A percentile compares a stretch with the other conserved stretches of the same genome.
These are phyloP conservation scores for Stenchaetothrips biformis DNA, from an alignment of 2,888 invertebrate genomes.

Conservation along the genomic window DNA sequence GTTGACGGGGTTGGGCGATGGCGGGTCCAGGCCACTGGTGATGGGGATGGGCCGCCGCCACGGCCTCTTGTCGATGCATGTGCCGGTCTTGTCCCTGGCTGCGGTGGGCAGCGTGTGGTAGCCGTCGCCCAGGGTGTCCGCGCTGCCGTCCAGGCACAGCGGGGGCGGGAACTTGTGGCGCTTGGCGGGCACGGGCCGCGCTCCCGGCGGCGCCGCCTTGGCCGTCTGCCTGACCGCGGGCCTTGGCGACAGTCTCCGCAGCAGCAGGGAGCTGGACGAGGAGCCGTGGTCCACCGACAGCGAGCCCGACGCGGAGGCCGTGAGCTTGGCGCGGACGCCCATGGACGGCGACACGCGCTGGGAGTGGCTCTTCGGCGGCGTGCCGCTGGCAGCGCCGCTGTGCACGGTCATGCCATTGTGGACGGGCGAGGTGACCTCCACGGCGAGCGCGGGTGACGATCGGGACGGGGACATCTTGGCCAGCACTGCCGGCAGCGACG, in stretches of 20 bases:
- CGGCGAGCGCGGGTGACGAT: constrained; percentile 11
- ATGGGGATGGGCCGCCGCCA: constrained; percentile 5
- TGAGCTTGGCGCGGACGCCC: constrained; percentile 5
- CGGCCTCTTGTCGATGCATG: neutral
- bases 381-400: neutral
- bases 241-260: constrained; percentile 26
- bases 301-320: neutral
- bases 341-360: constrained; percentile 17
- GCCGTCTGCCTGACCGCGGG: constrained; percentile 34
- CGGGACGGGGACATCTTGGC: constrained; percentile 9
- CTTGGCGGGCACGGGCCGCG: constrained; percentile 7
- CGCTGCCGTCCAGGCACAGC: neutral
- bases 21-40: constrained; percentile 11
- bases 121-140: neutral
- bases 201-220: neutral
- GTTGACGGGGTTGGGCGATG: neutral
- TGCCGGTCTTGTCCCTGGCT: neutral
- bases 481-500: neutral
- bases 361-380: neutral
- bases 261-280: neutral
- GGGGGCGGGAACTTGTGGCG: neutral
- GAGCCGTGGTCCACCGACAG: neutral
- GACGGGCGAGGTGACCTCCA: neutral
- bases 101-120: constrained; percentile 7
- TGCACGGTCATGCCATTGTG: neutral